phyloP scores from a whole-genome alignment of 2,113 vertebrate species.

The Plectropomus leopardus region DNA sequence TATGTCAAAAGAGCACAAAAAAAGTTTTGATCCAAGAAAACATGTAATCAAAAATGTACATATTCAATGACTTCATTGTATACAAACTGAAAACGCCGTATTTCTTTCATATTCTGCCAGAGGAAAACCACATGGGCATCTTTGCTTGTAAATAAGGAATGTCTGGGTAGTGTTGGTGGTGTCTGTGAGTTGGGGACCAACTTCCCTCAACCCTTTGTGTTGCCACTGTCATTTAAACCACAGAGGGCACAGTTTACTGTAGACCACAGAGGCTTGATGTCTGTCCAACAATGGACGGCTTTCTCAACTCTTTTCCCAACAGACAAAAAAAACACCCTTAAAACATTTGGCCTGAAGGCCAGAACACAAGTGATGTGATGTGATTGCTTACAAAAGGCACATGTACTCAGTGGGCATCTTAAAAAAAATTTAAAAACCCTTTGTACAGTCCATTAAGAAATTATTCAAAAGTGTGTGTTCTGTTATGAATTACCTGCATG shows the following conservation, averaged over 20 bases:
- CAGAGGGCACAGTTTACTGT: slow-evolving; percentile 44
- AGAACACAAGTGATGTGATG: not conserved
- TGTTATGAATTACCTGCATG: not conserved
- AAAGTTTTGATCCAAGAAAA: not conserved
- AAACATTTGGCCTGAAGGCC: slow-evolving; percentile 24
- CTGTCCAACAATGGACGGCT: slow-evolving; percentile 25
- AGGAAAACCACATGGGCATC: slow-evolving; percentile 41
- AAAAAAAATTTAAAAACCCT: no score
- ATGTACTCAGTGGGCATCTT: not conserved
- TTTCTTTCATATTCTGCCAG: slow-evolving; percentile 34
- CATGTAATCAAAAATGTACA: slow-evolving; percentile 3
- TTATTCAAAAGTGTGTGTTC: not conserved
- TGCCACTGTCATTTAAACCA: slow-evolving; percentile 31
- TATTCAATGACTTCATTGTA: slow-evolving; percentile 2
- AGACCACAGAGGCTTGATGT: slow-evolving; percentile 48
- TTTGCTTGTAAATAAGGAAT: slow-evolving; percentile 39
- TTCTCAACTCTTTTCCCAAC: slow-evolving; percentile 11
- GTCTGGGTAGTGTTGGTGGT: slow-evolving; percentile 45
- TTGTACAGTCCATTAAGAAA: no score
- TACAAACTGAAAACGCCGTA: not conserved
- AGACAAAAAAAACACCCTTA: slow-evolving; percentile 43
- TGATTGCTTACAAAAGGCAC: not conserved
- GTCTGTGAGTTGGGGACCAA: slow-evolving; percentile 20
- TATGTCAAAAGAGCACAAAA: not conserved
- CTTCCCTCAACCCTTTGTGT: slow-evolving; percentile 25